Base-by-base conservation (phyloP, 2,888 invertebrate species). In the Atherix ibis region DNA sequence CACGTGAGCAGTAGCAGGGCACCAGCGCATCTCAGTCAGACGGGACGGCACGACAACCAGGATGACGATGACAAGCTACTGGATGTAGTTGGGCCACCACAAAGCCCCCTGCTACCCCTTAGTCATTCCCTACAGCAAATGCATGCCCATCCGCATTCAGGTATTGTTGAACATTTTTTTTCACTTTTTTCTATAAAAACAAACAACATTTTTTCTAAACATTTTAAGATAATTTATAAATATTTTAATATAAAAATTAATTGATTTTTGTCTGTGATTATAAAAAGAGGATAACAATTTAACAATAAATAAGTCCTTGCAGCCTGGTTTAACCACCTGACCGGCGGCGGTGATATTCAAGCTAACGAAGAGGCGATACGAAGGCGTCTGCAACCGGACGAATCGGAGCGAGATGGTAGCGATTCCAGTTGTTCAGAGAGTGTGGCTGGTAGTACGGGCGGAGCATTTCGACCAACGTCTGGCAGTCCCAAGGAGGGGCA, bases 11-110 rank as follows among this genome's bases (percentile, higher is more conserved):
- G 53, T 56, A 55, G 56, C 15, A 50, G 58, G 22, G 58, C 60
- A 13, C 58, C 60, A 10, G 40, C 59, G 15, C 58, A 58, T 40
- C 45, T 61, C 44, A 60, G 55, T 22, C 61, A 56, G 34, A 63
- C 57, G 16, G 59, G 57, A 10, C 52, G 60, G 25, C 53, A 58
- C 33, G 56, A 58, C 43, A 53, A 52, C 48, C 66, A 73, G 47
- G 82, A 83, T 43, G 87, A 88, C 46, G 85, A 85, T 40, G 88
- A 88, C 58, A 75, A 81, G 50, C 68, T 80, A 17, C 63, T 88
- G 52, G 88, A 88, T 59, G 88, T 88, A 16, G 88, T 88, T 1
- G 87, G 87, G 1, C 85, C 82, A 18, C 75, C 84, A 33, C 84
- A 85, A 50, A 81, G 81, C 46, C 83, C 82, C 8, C 70, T 81